Conservation (phyloP, 2,113 vertebrate genomes). For the Hemichromis elongatus region DNA sequence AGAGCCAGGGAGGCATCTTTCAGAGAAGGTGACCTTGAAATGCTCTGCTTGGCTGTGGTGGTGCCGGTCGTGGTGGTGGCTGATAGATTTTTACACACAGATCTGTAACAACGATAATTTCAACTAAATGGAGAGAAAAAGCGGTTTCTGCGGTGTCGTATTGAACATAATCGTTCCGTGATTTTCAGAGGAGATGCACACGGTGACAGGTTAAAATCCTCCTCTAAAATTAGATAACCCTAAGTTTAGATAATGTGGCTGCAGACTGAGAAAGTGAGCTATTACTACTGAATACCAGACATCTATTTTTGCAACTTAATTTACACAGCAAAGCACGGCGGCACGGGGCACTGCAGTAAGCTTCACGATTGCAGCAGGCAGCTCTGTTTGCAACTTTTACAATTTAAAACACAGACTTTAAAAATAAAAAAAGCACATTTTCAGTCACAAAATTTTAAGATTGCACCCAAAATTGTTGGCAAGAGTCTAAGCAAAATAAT, state of each 20-base stretch:
- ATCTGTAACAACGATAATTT: not conserved
- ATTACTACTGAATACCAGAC: not conserved
- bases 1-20: slow-evolving; percentile 55
- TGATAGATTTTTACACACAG: not conserved
- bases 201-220: not conserved
- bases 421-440: not conserved
- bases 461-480: not conserved
- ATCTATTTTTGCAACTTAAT: not conserved
- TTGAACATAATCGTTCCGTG: not conserved
- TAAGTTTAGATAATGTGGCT: not conserved
- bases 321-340: not conserved
- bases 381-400: not conserved
- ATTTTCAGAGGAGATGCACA: not conserved
- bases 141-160: not conserved
- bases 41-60: not conserved
- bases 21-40: slow-evolving; percentile 71
- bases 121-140: no score
- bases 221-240: not conserved
- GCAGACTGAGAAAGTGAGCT: not conserved
- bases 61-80: not conserved
- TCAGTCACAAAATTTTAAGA: not conserved
- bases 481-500: not conserved
- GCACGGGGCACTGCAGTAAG: not conserved
- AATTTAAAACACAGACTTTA: no score
- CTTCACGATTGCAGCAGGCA: not conserved